phyloP scores from a whole-genome alignment of 2,888 invertebrate species.

The Chymomyza procnemis region DNA sequence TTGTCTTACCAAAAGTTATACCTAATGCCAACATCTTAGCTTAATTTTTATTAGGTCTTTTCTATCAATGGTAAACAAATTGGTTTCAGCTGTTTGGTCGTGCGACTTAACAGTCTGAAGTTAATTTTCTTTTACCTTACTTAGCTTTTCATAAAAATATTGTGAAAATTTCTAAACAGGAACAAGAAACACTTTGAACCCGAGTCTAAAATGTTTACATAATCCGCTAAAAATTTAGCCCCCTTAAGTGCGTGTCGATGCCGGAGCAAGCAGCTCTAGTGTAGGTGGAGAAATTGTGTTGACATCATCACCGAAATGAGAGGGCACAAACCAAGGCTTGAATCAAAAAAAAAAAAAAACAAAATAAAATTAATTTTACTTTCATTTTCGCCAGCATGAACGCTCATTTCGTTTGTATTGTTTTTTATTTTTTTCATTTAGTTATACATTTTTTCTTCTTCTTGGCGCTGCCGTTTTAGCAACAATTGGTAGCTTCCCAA shows the following conservation, averaged over 20 bases:
- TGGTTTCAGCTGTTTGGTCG: neutral
- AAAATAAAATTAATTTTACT: slow-evolving; percentile 66
- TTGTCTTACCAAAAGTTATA: neutral
- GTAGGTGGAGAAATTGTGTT: neutral
- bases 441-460: no score
- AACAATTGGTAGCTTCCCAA: neutral
- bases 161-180: neutral
- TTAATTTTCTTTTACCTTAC: neutral
- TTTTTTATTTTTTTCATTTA: neutral
- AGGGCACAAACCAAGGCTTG: neutral
- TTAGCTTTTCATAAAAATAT: neutral
- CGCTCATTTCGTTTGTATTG: neutral
- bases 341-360: slow-evolving; percentile 23
- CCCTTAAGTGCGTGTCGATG: no score
- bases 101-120: neutral
- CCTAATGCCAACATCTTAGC: neutral
- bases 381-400: slow-evolving; percentile 51
- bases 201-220: neutral
- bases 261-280: neutral
- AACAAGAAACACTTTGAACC: neutral
- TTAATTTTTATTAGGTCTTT: neutral
- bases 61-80: neutral
- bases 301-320: neutral
- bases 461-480: no score
- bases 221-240: neutral